Conservation (phyloP, 2,797 vertebrate genomes). For the Sarcophilus harrisii region DNA sequence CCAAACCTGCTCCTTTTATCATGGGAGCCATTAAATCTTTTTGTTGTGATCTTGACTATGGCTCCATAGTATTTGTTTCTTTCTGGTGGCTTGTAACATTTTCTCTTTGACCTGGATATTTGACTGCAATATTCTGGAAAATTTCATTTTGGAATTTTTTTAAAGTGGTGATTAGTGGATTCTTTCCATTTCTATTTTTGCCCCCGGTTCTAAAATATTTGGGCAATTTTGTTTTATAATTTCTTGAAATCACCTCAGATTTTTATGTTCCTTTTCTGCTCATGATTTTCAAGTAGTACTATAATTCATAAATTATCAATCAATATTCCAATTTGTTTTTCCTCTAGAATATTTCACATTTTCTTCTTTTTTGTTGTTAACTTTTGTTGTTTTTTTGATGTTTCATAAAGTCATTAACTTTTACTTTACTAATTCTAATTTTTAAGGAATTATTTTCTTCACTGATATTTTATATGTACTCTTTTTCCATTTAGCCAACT, state of each 20-base stretch:
- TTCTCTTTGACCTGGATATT: neutral
- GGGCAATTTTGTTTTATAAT: neutral
- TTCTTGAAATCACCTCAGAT: neutral
- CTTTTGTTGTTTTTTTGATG: neutral
- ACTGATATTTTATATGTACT: neutral
- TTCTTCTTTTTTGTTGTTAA: neutral
- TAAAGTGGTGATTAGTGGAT: neutral
- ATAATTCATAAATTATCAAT: neutral
- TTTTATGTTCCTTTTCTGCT: neutral
- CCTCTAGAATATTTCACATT: neutral
- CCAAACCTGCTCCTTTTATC: neutral
- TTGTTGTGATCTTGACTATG: neutral
- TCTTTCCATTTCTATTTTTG: neutral
- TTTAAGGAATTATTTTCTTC: neutral
- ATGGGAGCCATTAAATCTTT: neutral
- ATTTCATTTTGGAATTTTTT: neutral
- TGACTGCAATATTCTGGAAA: neutral
- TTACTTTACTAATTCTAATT: neutral
- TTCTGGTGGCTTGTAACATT: neutral
- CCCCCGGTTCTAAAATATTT: too few relatives aligned
- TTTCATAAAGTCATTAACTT: neutral
- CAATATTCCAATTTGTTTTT: neutral
- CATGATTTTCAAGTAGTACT: neutral
- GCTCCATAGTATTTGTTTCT: neutral
- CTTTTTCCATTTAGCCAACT: neutral